A percentile compares a stretch with the other conserved stretches of the same genome.
Evolutionary conservation across 2,888 invertebrate species (phyloP).

Genomic region (Apodemia hepburni): DNA sequence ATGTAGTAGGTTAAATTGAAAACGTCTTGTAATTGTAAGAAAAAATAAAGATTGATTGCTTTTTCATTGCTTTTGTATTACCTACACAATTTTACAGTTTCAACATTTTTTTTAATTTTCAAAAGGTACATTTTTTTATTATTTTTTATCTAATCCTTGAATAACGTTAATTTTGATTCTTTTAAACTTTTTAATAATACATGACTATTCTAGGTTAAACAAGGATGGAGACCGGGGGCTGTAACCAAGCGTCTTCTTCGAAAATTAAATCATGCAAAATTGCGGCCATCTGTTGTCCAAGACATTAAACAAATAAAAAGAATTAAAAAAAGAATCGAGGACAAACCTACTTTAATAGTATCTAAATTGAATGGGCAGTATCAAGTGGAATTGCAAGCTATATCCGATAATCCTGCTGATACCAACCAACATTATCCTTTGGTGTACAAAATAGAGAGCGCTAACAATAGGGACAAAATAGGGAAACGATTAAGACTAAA

Average conservation of each 20-base stretch:
- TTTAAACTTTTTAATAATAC: neutral
- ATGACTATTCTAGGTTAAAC: slow-evolving; percentile 40
- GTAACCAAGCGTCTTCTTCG: slow-evolving; percentile 55
- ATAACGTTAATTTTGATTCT: neutral
- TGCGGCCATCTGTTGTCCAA: slow-evolving; percentile 33
- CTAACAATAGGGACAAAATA: slow-evolving; percentile 45
- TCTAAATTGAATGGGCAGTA: slow-evolving; percentile 58
- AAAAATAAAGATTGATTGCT: slow-evolving; percentile 30
- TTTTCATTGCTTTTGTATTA: neutral
- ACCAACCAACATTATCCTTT: slow-evolving; percentile 45
- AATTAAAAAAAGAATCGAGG: slow-evolving; percentile 43
- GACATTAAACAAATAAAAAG: slow-evolving; percentile 40
- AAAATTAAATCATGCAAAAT: slow-evolving; percentile 51
- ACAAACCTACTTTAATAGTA: slow-evolving; percentile 55
- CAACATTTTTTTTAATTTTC: no score
- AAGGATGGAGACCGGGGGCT: slow-evolving; percentile 67
- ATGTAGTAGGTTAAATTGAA: slow-evolving; percentile 58
- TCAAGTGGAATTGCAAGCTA: slow-evolving; percentile 53
- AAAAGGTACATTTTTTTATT: no score
- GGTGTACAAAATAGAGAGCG: slow-evolving; percentile 51
- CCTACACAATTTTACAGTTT: neutral
- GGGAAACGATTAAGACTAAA: slow-evolving; percentile 40
- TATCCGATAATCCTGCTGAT: slow-evolving; percentile 34
- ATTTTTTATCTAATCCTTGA: neutral
- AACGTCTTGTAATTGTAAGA: slow-evolving; percentile 52